phyloP scores from a whole-genome alignment of 2,113 vertebrate genomes.

The Dicaeum eximium region DNA sequence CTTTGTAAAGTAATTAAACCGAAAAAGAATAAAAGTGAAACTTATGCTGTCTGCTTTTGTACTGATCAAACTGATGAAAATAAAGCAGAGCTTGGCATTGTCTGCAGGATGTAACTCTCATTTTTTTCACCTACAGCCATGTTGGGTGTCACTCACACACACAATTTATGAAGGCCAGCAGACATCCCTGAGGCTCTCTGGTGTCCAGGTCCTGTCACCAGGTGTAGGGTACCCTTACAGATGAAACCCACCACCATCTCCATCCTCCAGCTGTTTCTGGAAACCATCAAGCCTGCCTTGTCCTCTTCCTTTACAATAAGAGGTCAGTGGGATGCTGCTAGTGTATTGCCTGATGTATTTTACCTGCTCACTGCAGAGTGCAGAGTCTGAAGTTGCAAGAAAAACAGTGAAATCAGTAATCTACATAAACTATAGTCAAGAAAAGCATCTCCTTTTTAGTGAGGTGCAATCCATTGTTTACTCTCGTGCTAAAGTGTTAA shows the following conservation, averaged over 20 bases:
- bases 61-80: slow-evolving; percentile 30
- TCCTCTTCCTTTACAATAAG: too few species aligned
- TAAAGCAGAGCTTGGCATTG: slow-evolving; percentile 55
- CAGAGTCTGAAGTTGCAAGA: background rate
- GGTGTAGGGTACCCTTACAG: background rate
- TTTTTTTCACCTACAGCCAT: background rate
- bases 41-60: slow-evolving; percentile 45
- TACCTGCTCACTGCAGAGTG: background rate
- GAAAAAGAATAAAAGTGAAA: slow-evolving; percentile 35
- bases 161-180: background rate
- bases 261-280: background rate
- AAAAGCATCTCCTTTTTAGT: background rate
- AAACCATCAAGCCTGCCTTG: background rate
- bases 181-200: fast-evolving
- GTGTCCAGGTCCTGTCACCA: fast-evolving
- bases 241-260: background rate
- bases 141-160: fast-evolving
- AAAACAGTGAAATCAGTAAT: background rate
- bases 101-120: background rate
- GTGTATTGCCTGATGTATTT: background rate
- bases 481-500: background rate
- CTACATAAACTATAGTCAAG: background rate
- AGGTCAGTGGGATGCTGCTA: fast-evolving
- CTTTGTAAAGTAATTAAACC: slow-evolving; percentile 79
- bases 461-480: background rate